Base-by-base conservation (phyloP, 1,140 invertebrate genomes). In the Drosophila albomicans region DNA sequence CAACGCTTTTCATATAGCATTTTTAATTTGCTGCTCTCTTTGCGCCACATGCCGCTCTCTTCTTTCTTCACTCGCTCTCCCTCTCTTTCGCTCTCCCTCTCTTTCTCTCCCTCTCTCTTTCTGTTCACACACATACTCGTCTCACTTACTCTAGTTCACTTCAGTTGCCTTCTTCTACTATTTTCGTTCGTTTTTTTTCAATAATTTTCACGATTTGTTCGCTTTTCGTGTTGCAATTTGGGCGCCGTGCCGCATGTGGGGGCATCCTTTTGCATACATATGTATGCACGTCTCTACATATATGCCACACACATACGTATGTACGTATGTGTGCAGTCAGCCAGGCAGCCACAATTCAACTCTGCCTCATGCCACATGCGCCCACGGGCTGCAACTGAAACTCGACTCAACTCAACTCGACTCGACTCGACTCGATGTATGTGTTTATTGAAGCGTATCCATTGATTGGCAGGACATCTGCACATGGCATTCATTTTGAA, bases 381-480 rank as follows among this genome's bases (percentile, higher is more conserved):
- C 46, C 69, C 57, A 3, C 15, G 16, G 7, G 71, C 75, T 79
- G 68, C 79, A 69, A 35, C 57, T 70, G 62, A 52, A 72, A 72
- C 78, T 81, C 41, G 41, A 43, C 11, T 43, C 62, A 4, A 72
- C 78, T 81, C 41, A 4, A 72, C 78, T 81, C 41, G 4, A 72
- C 78, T 81, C 41, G n/a, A 72, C 78, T 81, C 41, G 41, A 43
- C 11, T 43, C 62, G 68, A 75, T 89, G 79, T 91, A 82, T 85
- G 79, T 91, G 82, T 90, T 91, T 82, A 91, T 81, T 91, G 82
- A 91, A 90, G 77, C 90, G 82, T 91, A 91, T 86, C 90, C 82
- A 91, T 91, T 91, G 90, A 91, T 91, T 91, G 90, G 90, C 90
- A 91, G 90, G 90, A 91, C 90, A 91, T 91, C 90, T 91, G 90